Evolutionary conservation across 2,113 vertebrate species (phyloP), one percentile per base, ranked within the genome.

Genomic region (Coptodon bakossiorum): DNA sequence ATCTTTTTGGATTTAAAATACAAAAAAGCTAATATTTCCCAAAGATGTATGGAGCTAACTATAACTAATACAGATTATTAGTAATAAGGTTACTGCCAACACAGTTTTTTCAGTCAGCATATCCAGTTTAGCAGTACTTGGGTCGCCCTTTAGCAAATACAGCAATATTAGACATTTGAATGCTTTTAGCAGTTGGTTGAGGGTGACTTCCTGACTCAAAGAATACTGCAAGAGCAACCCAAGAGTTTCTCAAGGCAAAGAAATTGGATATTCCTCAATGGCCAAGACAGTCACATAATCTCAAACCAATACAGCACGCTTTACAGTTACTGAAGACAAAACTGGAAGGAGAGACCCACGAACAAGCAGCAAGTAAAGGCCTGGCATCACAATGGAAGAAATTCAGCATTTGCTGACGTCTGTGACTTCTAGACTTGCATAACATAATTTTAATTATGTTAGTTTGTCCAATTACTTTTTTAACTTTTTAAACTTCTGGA

Each of bases 81-180:
- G 9, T 36, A 36, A 36, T 66, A 66, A 66, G 2, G 31, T 66
- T 66, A 36, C 17, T 66, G 31, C 31, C 31, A 36, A n/a, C 10
- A 36, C 1, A 12, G 57, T 17, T 61, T 59, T 61, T 31, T 31
- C 57, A 16, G 57, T 31, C 27, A 63, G 4, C 31, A 63, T 63
- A 0, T 1, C 59, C 59, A 0, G 31, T 63, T 63, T 63, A 11
- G 31, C 31, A 63, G 31, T n/a, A 11, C 31, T 63, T 63, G 31
- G 31, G 61, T 66, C 0, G 4, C 31, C 59, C 59, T 63, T 63
- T 63, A 36, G 9, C 31, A 36, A 66, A 36, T 36, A 36, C 9
- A 66, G 61, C 61, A 36, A 66, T 0, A 66, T 0, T 66, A 66
- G 61, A 36, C 61, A 36, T n/a, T 36, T 66, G 10, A 66, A 36